A percentile compares a stretch with the other conserved stretches of the same genome.
Evolutionary conservation across 2,888 invertebrate species (phyloP).

Genomic region (Serrognathus titanus): DNA sequence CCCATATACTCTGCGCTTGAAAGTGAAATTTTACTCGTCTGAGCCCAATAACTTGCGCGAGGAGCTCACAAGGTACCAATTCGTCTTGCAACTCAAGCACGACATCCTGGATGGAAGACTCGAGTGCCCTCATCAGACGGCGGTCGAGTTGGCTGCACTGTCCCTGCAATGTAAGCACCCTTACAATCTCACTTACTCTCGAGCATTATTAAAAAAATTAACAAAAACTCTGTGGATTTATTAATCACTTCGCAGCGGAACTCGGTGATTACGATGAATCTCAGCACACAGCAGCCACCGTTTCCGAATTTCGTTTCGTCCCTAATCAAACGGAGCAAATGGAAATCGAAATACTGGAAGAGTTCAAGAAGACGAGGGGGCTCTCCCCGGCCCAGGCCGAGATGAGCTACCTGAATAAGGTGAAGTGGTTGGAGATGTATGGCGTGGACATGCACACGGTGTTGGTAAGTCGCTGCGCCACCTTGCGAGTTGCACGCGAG

Average conservation of each 20-base stretch:
- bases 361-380: slow-evolving; percentile 82
- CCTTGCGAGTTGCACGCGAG: neutral
- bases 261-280: slow-evolving; percentile 93
- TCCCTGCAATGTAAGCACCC: slow-evolving; percentile 81
- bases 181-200: neutral
- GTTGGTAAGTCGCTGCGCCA: slow-evolving; percentile 54
- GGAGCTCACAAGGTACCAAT: slow-evolving; percentile 96
- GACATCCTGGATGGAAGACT: slow-evolving; percentile 90
- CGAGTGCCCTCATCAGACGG: slow-evolving; percentile 82
- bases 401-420: slow-evolving; percentile 87
- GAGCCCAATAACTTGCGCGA: slow-evolving; percentile 96
- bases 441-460: slow-evolving; percentile 99
- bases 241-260: slow-evolving; percentile 85
- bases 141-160: slow-evolving; percentile 86
- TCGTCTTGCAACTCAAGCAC: slow-evolving; percentile 94
- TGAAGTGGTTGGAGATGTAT: slow-evolving; percentile 97
- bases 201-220: too few species aligned
- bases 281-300: slow-evolving; percentile 91
- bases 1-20: slow-evolving; percentile 90
- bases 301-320: slow-evolving; percentile 97
- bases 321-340: slow-evolving; percentile 95
- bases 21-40: slow-evolving; percentile 98
- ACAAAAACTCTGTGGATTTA: too few species aligned
- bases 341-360: slow-evolving; percentile 91
- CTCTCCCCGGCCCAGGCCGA: slow-evolving; percentile 95